Base-by-base conservation (phyloP, 2,113 vertebrate genomes). In the Phalacrocorax brasilianus region DNA sequence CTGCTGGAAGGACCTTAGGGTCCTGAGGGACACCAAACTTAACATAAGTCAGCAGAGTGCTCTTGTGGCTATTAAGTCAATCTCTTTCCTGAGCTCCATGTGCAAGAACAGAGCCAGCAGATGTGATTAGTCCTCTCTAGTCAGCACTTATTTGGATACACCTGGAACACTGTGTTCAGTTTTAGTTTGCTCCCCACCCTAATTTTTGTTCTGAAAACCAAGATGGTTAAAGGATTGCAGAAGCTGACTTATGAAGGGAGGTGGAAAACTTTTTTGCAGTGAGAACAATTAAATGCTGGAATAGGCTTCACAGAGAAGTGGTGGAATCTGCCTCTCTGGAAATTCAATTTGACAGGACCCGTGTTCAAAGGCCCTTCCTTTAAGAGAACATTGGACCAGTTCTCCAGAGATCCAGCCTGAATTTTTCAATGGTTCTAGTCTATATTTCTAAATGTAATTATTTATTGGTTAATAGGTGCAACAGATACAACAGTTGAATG, bases 271-370 rank as follows among this genome's bases (percentile, higher is more conserved):
- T 30, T 47, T 78, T 30, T 70, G 3, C 26, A 42, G 11, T 33
- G 9, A 75, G 50, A 84, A 45, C 2, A 71, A 27, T n/a, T 40
- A 67, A 63, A 72, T 55, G 0, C 2, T 85, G 16, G 38, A 50
- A 85, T 5, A 86, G 4, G 13, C 26, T 88, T 67, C 33, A 82
- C 4, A 61, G 14, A 50, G 4, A 72, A 59, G 5, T 19, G 14
- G 1, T 45, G 3, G 14, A 91, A 56, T 59, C 2, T 0, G 5
- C 12, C 9, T 56, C 2, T n/a, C 2, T 18, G 10, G n/a, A 88
- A 88, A 85, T 79, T n/a, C 19, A 14, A 4, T 87, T 77, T 85
- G 50, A 35, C 8, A 49, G 24, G 10, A 53, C 14, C 2, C 8
- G 74, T 82, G 7, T 53, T 74, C 30, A 67, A 85, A 67, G 4